Conservation (phyloP, 37 sponge, comb jelly and placozoan genomes). For the Beroe forskalii region DNA sequence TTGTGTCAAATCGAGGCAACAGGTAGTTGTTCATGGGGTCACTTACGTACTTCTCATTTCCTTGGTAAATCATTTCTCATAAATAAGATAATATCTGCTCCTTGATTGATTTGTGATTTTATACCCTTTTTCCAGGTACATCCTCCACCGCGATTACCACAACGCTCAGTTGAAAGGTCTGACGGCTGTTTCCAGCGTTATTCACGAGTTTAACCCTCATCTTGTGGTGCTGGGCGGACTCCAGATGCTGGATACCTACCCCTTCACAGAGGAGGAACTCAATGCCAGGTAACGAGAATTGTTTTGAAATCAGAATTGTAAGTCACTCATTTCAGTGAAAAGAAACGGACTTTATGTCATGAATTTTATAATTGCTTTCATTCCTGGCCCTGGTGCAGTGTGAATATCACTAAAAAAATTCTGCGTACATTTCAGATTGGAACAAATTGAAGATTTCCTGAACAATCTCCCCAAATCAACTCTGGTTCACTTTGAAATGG, state of each 20-base stretch:
- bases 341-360: too few species aligned
- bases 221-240: conserved; percentile 78
- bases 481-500: conserved; percentile 84
- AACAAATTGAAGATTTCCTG: conserved; percentile 64
- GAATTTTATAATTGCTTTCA: too few species aligned
- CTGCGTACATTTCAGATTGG: conserved; percentile 65
- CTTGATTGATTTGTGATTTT: too few species aligned
- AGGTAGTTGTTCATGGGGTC: conserved; percentile 47
- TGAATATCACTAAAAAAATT: too few species aligned
- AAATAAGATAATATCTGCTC: too few species aligned
- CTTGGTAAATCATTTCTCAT: too few species aligned
- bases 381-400: too few species aligned
- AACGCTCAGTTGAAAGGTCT: conserved; percentile 75
- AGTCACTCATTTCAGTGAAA: too few species aligned
- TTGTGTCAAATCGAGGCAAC: conserved; percentile 71
- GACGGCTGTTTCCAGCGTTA: conserved; percentile 46
- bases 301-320: not conserved
- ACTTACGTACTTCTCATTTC: too few species aligned
- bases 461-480: conserved; percentile 65
- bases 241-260: conserved; percentile 81
- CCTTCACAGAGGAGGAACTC: conserved; percentile 63
- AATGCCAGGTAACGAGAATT: conserved; percentile 23
- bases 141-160: conserved; percentile 74
- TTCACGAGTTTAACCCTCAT: conserved; percentile 67
- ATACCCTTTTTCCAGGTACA: conserved; percentile 68